Base-by-base conservation (phyloP, 2,113 vertebrate genomes). In the Todiramphus chloris region DNA sequence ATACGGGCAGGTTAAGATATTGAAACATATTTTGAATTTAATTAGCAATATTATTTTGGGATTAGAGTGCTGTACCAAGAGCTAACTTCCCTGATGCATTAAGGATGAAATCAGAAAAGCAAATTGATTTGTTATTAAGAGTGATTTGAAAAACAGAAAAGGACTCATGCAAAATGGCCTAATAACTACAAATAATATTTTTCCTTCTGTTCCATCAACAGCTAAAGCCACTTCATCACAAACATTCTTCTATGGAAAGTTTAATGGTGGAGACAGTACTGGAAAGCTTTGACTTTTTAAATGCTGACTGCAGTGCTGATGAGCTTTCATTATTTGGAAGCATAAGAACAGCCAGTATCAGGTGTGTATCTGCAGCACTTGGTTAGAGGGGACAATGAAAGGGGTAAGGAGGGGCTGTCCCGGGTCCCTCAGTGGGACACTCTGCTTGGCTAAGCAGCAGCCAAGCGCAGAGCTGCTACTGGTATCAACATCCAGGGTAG, bases 221-320 rank as follows among this genome's bases (percentile, higher is more conserved):
- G 99, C 92, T 93, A 67, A 98, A 88, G 76, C 93, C 93, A 27
- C 97, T 62, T 91, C 95, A 16, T 63, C 89, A 77, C 46, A 98
- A 97, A 60, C 97, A 97, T 0, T 96, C 98, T 8, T 99, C 99
- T 2, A 91, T 98, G 56, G 98, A 99, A 89, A 99, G 98, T 63
- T 98, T 99, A 62, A 98, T 98, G 88, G 98, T 99, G 43, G 99
- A 99, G 88, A 99, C 98, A 48, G 98, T 99, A 53, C 97, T 99
- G 93, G 98, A 98, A 90, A 99, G 99, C 88, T 99, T 99, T 73
- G 98, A 99, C 96, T 99, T 99, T 90, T 96, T 99, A 91, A 99
- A 98, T 0, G 66, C 98, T 2, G 98, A 99, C 96, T 98, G 99
- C 17, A 98, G 96, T 3, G 95, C 97, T 4, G 99, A 99, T 2